A percentile compares a stretch with the other conserved stretches of the same genome.
Conservation (phyloP, 2,797 vertebrate species). For the Pantherophis vulpinus region DNA sequence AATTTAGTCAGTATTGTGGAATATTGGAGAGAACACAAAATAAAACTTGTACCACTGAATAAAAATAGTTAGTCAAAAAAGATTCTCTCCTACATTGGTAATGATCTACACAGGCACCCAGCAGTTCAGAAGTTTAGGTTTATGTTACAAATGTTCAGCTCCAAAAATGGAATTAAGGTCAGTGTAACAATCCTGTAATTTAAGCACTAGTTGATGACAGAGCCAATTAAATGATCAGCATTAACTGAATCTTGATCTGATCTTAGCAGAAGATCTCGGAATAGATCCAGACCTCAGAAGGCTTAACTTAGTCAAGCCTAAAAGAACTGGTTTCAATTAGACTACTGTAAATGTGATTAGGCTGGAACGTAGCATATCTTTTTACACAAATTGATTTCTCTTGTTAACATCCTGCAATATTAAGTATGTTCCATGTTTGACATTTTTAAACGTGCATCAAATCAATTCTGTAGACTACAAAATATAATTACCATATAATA, state of each 20-base stretch:
- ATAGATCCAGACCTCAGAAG: neutral
- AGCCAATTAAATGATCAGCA: neutral
- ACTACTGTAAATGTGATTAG: neutral
- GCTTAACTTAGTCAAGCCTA: neutral
- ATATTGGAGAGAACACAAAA: neutral
- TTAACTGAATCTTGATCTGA: neutral
- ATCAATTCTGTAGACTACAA: conserved; percentile 24
- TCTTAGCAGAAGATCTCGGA: neutral
- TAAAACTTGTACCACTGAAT: neutral
- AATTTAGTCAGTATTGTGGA: neutral
- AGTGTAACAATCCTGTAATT: neutral
- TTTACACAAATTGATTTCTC: neutral
- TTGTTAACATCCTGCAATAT: neutral
- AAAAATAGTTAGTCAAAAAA: neutral
- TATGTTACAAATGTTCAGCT: neutral
- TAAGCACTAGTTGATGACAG: neutral
- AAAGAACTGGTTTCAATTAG: neutral
- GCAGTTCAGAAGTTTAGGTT: neutral
- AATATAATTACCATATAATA: conserved; percentile 18
- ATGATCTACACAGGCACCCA: neutral
- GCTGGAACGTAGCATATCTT: neutral
- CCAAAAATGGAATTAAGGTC: neutral
- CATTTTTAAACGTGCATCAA: conserved; percentile 30
- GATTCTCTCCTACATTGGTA: neutral
- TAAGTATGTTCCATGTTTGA: conserved; percentile 32